These are phyloP conservation scores for Spisula solida DNA, from an alignment of 2,888 invertebrate genomes.

Conservation along the genomic window DNA sequence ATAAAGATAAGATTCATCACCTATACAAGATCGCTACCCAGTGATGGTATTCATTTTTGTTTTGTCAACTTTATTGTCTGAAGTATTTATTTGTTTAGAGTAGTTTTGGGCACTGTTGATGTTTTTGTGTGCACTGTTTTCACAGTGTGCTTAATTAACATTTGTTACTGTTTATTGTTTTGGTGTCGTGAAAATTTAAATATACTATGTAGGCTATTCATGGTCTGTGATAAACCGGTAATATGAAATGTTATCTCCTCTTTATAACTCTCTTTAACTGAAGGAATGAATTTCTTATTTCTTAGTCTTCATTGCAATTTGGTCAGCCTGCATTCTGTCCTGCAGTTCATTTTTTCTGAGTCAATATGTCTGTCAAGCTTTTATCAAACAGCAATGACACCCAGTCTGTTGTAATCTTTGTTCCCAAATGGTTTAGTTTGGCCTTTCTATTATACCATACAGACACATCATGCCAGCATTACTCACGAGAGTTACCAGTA, in stretches of 20 bases:
- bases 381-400: too few species aligned
- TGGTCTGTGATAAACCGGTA: background rate
- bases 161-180: background rate
- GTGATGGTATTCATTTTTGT: conserved; percentile 30
- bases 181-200: background rate
- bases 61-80: background rate
- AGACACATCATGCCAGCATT: too few species aligned
- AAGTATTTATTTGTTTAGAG: background rate
- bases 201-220: background rate
- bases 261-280: background rate
- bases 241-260: background rate
- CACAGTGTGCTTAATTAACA: conserved; percentile 11
- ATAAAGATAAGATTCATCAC: conserved; percentile 23
- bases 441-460: too few species aligned
- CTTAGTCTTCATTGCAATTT: too few species aligned
- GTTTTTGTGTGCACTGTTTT: background rate
- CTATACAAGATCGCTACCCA: conserved; percentile 47
- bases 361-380: too few species aligned
- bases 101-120: background rate
- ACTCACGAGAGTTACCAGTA: too few species aligned
- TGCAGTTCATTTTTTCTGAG: too few species aligned
- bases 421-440: too few species aligned
- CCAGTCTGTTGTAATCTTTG: too few species aligned
- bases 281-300: too few species aligned
- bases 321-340: too few species aligned